These are phyloP conservation scores for Therioaphis trifolii DNA, from an alignment of 2,888 invertebrate species.

Conservation along the genomic window DNA sequence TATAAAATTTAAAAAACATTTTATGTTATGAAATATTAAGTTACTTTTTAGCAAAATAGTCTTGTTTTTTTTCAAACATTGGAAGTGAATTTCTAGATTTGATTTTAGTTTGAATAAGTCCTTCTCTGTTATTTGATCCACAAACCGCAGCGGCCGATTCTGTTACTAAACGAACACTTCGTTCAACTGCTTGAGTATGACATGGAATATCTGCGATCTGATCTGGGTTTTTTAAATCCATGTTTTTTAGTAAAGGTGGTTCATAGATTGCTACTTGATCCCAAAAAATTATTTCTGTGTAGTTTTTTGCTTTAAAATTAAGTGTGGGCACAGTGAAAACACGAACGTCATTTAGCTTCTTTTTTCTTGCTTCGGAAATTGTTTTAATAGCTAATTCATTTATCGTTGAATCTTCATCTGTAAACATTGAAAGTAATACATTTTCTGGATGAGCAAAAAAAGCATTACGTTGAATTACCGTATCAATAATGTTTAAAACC, in stretches of 20 bases:
- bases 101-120: not conserved
- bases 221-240: not conserved
- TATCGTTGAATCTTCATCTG: not conserved
- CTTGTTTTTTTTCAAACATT: no score
- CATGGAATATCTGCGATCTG: not conserved
- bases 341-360: not conserved
- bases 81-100: conserved; percentile 16
- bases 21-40: not conserved
- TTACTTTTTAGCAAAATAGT: no score
- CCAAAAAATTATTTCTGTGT: not conserved
- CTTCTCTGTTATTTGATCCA: not conserved
- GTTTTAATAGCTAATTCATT: not conserved
- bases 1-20: not conserved
- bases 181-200: conserved; percentile 14
- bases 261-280: not conserved
- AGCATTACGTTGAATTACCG: not conserved
- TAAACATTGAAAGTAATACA: not conserved
- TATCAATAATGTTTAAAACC: conserved; percentile 1
- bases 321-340: not conserved
- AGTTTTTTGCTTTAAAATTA: not conserved
- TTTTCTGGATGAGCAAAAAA: not conserved
- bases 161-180: no score
- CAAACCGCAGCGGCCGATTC: not conserved
- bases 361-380: not conserved
- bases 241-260: not conserved